These are phyloP conservation scores for Mesaphorura yosii DNA, from an alignment of 1,140 invertebrate genomes.

Conservation along the genomic window DNA sequence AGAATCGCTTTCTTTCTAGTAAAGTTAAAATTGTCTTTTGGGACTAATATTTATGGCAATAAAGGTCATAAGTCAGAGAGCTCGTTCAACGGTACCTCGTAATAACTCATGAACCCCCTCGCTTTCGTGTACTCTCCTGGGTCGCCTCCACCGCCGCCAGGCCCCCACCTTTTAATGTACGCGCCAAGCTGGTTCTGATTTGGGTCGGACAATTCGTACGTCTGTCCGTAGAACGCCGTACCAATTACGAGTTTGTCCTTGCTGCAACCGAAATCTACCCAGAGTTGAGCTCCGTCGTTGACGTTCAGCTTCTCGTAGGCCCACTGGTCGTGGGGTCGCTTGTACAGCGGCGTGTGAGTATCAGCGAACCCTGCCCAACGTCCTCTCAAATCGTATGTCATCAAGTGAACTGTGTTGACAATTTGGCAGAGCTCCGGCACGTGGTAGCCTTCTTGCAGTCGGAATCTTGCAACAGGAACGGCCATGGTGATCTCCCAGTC, in stretches of 20 bases:
- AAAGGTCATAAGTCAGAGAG: neutral
- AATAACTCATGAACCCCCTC: conserved; percentile 74
- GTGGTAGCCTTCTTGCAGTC: conserved; percentile 37
- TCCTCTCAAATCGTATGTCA: conserved; percentile 44
- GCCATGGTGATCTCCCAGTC: conserved; percentile 37
- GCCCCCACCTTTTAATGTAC: conserved; percentile 59
- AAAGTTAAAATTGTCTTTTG: too few relatives aligned
- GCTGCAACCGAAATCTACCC: conserved; percentile 39
- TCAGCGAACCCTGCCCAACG: conserved; percentile 38
- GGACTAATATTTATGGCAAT: too few relatives aligned
- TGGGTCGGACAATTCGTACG: conserved; percentile 37
- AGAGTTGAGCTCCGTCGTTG: conserved; percentile 37
- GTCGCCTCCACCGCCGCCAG: conserved; percentile 63
- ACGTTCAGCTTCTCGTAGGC: conserved; percentile 40
- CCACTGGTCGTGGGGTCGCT: conserved; percentile 36
- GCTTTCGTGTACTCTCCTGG: conserved; percentile 74
- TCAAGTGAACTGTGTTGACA: conserved; percentile 37
- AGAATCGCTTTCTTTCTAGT: too few relatives aligned
- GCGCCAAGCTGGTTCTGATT: conserved; percentile 49
- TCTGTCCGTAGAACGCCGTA: conserved; percentile 41
- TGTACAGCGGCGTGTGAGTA: conserved; percentile 36
- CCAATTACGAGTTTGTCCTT: conserved; percentile 43
- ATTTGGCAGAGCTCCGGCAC: conserved; percentile 36
- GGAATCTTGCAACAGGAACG: conserved; percentile 36
- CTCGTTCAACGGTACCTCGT: conserved; percentile 49